phyloP scores from a whole-genome alignment of 2,113 vertebrate genomes.

The Rhinolophus ferrumequinum region DNA sequence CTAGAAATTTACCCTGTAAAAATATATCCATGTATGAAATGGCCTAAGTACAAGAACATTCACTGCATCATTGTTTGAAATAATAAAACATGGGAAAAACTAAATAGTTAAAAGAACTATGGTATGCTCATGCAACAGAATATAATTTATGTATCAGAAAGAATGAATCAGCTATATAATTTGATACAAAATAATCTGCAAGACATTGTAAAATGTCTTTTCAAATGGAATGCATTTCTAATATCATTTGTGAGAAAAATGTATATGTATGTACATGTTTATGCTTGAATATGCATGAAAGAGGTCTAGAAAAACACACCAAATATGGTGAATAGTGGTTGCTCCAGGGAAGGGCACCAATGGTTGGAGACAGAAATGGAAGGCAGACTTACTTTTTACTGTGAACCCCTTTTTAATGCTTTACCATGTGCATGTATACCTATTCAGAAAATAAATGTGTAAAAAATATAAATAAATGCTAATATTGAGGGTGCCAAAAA shows the following conservation, averaged over 20 bases:
- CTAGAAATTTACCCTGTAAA: slow-evolving; percentile 4
- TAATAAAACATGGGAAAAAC: neutral
- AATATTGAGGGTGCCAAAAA: neutral
- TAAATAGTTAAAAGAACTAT: slow-evolving; percentile 6
- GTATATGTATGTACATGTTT: neutral
- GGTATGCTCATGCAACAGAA: neutral
- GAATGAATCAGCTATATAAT: neutral
- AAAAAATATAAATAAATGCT: neutral
- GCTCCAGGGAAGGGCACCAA: neutral
- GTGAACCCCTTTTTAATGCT: neutral
- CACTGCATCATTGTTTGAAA: neutral
- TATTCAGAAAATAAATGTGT: neutral
- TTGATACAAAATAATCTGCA: neutral
- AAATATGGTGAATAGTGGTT: neutral
- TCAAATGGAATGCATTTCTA: neutral
- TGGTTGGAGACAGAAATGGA: neutral
- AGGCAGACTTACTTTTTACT: neutral
- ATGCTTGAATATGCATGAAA: neutral
- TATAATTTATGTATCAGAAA: neutral
- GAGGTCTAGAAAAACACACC: neutral
- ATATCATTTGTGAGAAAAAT: neutral
- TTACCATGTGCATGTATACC: neutral
- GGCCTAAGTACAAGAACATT: neutral
- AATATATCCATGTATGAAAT: neutral
- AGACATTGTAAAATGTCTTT: neutral